Conservation (phyloP, 2,888 invertebrate species). For the Lycocerus yunnanus region DNA sequence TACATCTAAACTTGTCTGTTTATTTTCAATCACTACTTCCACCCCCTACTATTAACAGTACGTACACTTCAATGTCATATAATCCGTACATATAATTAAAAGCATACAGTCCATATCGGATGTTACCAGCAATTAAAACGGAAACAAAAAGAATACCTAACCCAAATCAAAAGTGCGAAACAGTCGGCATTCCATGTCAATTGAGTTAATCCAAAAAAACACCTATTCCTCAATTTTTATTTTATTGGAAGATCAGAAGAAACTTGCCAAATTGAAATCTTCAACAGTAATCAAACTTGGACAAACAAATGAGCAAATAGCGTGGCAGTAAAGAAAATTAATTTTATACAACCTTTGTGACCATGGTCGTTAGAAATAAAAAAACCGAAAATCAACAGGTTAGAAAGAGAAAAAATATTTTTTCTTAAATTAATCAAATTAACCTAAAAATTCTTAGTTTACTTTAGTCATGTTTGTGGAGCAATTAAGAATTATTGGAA, state of each 20-base stretch:
- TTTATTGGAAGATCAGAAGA: not conserved
- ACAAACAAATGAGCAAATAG: not conserved
- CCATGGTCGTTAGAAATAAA: not conserved
- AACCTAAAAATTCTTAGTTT: not conserved
- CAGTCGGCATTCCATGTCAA: no score
- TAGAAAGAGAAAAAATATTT: not conserved
- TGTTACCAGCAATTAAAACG: not conserved
- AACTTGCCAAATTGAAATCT: not conserved
- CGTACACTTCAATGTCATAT: slow-evolving; percentile 13
- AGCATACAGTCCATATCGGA: not conserved
- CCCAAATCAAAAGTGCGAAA: no score
- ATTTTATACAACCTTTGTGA: not conserved
- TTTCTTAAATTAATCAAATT: not conserved
- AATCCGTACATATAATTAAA: not conserved
- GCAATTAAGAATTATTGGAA: not conserved
- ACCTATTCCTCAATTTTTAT: not conserved
- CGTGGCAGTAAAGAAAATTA: not conserved
- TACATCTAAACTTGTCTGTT: slow-evolving; percentile 19
- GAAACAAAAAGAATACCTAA: no score
- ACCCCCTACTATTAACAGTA: slow-evolving; percentile 5
- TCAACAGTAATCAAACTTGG: not conserved
- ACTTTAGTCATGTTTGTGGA: not conserved
- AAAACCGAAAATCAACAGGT: not conserved
- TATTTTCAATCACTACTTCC: slow-evolving; percentile 22
- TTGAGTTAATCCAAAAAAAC: no score